phyloP scores from a whole-genome alignment of 2,888 invertebrate genomes.

The Rhimphoctona megacephalus region DNA sequence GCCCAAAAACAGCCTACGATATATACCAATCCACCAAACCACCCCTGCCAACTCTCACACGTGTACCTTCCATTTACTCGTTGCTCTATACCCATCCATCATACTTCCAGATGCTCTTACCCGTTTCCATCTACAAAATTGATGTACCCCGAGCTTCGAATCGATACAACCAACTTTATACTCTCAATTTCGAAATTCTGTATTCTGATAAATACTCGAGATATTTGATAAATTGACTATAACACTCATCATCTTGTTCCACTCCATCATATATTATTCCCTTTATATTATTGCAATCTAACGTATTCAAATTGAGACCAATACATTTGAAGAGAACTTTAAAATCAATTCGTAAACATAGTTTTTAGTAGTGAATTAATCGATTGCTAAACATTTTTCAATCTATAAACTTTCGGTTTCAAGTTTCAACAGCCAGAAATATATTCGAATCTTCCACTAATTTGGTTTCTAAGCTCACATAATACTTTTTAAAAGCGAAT shows the following conservation, averaged over 20 bases:
- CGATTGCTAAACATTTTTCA: background rate
- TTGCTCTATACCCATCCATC: conserved; percentile 50
- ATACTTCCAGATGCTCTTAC: conserved; percentile 34
- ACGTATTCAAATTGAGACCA: background rate
- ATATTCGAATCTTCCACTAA: too few species aligned
- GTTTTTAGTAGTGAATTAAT: background rate
- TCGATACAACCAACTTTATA: conserved; percentile 30
- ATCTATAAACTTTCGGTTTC: background rate
- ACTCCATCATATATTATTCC: background rate
- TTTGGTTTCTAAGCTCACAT: background rate
- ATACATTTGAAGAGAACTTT: background rate
- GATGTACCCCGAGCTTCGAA: conserved; percentile 36
- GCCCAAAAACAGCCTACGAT: background rate
- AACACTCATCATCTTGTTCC: conserved; percentile 12
- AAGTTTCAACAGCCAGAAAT: too few species aligned
- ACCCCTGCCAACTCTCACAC: background rate
- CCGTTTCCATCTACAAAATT: conserved; percentile 50
- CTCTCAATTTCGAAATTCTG: conserved; percentile 39
- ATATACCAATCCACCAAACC: background rate
- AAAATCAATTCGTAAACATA: background rate
- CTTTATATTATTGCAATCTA: background rate
- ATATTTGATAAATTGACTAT: conserved; percentile 34
- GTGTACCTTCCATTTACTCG: conserved; percentile 50
- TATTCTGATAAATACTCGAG: conserved; percentile 27
- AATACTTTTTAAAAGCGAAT: too few species aligned